Conservation (phyloP, 1,140 invertebrate species). For the Anastrepha obliqua region DNA sequence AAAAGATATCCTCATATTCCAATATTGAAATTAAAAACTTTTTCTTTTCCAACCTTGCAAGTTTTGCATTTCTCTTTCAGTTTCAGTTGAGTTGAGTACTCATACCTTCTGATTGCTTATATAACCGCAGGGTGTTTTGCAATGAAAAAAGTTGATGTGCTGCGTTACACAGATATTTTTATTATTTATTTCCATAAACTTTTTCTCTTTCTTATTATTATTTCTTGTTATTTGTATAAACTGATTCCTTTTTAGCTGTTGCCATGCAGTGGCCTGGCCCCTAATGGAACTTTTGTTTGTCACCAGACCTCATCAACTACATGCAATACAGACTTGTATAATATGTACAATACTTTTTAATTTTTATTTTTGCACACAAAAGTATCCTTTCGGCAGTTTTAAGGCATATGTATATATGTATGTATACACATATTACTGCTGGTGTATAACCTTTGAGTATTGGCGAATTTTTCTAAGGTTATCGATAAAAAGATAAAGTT, state of each 20-base stretch:
- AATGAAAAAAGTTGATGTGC: neutral
- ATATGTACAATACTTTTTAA: neutral
- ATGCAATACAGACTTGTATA: too few species aligned
- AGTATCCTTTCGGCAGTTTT: neutral
- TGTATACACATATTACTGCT: neutral
- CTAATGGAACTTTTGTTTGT: neutral
- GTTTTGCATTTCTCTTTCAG: neutral
- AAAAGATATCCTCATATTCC: neutral
- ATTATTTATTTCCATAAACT: slow-evolving; percentile 13
- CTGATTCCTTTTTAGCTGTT: neutral
- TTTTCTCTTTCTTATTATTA: slow-evolving; percentile 3
- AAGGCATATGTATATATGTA: neutral
- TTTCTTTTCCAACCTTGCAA: neutral
- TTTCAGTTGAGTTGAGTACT: neutral
- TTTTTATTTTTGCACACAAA: neutral
- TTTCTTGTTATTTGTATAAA: neutral
- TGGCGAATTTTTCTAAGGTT: neutral
- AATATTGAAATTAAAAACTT: slow-evolving; percentile 27
- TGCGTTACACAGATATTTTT: neutral
- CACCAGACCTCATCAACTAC: neutral
- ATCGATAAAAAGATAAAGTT: slow-evolving; percentile 16
- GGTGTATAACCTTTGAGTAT: neutral
- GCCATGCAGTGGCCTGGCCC: neutral
- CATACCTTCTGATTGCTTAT: neutral
- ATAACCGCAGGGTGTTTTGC: slow-evolving; percentile 16